Conservation (phyloP, 92 coral and sea anemone species). For the Porites cylindrica region DNA sequence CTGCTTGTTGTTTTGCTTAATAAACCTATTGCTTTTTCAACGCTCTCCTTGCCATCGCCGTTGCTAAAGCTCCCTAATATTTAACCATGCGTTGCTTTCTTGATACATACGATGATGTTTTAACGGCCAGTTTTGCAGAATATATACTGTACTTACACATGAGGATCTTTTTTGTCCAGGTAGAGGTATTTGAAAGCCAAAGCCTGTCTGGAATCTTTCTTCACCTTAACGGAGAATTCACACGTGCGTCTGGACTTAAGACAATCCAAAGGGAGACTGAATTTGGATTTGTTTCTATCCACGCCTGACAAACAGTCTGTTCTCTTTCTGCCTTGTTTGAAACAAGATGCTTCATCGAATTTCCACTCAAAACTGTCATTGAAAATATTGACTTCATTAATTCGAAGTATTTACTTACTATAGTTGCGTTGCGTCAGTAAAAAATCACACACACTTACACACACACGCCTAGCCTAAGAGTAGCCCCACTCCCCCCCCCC, state of each 20-base stretch:
- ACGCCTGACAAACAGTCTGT: conserved; percentile 20
- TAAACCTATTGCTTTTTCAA: no score
- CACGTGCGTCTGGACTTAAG: conserved; percentile 45
- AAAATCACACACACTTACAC: no score
- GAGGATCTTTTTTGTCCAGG: conserved; percentile 48
- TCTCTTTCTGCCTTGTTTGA: conserved; percentile 12
- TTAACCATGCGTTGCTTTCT: no score
- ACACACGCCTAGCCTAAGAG: no score
- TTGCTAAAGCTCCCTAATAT: no score
- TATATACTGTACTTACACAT: conserved; percentile 67
- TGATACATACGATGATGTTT: no score
- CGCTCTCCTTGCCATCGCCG: no score
- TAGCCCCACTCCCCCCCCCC: no score
- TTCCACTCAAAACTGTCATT: conserved; percentile 69
- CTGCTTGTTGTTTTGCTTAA: no score
- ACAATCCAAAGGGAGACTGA: conserved; percentile 46
- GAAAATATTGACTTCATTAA: background rate
- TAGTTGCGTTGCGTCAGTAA: background rate
- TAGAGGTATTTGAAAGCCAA: conserved; percentile 57
- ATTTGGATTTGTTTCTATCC: background rate
- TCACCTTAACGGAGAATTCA: conserved; percentile 58
- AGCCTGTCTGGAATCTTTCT: conserved; percentile 21
- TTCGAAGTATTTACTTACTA: background rate
- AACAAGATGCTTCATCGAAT: conserved; percentile 58
- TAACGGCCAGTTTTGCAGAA: no score